phyloP scores from a whole-genome alignment of 2,113 vertebrate genomes.

The Atrichornis clamosus region DNA sequence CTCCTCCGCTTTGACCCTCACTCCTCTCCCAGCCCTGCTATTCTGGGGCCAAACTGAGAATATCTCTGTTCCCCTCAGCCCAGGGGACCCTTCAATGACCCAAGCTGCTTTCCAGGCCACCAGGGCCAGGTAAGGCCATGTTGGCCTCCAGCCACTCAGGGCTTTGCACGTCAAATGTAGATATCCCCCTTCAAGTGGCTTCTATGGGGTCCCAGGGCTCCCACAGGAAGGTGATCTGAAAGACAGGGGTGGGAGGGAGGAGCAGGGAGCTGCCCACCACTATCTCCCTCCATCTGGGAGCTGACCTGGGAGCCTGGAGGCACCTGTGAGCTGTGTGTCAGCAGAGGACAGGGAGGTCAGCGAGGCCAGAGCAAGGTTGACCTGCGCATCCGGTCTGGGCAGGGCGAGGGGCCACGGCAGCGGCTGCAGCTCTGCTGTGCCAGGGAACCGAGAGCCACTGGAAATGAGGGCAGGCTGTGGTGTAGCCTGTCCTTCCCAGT shows the following conservation, averaged over 20 bases:
- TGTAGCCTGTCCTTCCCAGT: neutral
- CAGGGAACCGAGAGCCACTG: neutral
- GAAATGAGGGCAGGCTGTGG: neutral
- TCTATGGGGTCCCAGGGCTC: neutral
- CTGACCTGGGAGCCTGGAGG: neutral
- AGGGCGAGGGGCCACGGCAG: neutral
- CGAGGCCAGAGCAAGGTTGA: neutral
- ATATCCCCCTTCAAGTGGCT: neutral
- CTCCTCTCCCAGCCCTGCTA: neutral
- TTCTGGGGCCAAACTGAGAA: neutral
- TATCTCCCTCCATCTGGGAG: neutral
- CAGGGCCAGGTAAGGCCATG: neutral
- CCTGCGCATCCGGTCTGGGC: rapidly evolving
- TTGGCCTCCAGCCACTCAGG: neutral
- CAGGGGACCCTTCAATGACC: neutral
- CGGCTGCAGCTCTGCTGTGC: neutral
- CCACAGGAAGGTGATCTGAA: neutral
- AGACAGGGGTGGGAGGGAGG: neutral
- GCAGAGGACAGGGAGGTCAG: neutral
- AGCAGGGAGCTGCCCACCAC: rapidly evolving
- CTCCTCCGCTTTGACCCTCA: neutral
- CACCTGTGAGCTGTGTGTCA: neutral
- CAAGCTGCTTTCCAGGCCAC: neutral
- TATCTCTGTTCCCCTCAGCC: neutral
- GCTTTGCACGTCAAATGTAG: neutral